Percentiles rank a stretch among this genome's conserved stretches.
Evolutionary conservation across 2,888 invertebrate genomes (phyloP).

Genomic region (Punctoribates punctum): DNA sequence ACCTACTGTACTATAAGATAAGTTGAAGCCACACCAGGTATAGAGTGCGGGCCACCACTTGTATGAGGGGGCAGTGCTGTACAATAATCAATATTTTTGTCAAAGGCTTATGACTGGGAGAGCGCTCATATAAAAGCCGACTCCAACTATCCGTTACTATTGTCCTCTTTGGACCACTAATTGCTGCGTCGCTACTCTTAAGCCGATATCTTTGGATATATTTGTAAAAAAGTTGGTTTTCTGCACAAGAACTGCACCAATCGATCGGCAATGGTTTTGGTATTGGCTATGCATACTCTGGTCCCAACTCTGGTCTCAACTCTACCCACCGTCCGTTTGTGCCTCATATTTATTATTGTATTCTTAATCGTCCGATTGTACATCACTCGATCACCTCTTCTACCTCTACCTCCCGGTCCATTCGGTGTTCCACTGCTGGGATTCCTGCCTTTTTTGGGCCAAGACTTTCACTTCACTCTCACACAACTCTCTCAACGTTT

Average conservation of each 20-base stretch:
- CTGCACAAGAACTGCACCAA: not conserved
- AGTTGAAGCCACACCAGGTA: constrained; percentile 8
- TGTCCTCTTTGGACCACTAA: constrained; percentile 32
- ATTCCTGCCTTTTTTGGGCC: constrained; percentile 71
- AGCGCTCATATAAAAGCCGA: constrained; percentile 35
- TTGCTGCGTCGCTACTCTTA: constrained; percentile 4
- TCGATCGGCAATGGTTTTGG: not conserved
- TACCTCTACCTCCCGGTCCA: constrained; percentile 73
- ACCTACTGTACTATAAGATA: constrained; percentile 29
- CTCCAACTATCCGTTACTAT: constrained; percentile 29
- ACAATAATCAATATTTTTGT: constrained; percentile 36
- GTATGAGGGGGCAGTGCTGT: constrained; percentile 34
- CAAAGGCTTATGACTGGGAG: constrained; percentile 24
- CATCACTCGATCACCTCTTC: not conserved
- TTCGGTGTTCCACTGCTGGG: constrained; percentile 81
- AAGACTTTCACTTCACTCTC: constrained; percentile 70
- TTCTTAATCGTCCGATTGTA: constrained; percentile 17
- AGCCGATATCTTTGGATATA: not conserved
- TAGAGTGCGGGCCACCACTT: constrained; percentile 33
- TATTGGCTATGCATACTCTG: constrained; percentile 35
- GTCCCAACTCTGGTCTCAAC: constrained; percentile 42
- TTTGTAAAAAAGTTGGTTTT: not conserved
- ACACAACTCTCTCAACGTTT: constrained; percentile 71
- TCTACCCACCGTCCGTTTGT: constrained; percentile 32
- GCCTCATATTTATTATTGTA: constrained; percentile 36